These are phyloP conservation scores for Neomorphus geoffroyi DNA, from an alignment of 2,797 vertebrate species.

Conservation along the genomic window DNA sequence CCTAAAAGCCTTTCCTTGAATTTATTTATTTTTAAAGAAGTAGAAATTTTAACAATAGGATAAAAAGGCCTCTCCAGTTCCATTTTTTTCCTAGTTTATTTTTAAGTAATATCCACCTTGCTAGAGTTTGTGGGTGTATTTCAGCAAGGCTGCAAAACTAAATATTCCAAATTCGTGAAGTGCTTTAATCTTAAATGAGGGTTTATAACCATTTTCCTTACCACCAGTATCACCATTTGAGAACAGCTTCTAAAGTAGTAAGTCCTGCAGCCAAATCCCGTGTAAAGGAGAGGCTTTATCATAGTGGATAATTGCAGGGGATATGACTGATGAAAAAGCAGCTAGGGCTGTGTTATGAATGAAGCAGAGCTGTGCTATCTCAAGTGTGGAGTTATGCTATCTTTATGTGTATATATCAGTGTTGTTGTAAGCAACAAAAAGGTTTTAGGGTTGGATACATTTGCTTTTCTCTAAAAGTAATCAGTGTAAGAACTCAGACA, in stretches of 20 bases:
- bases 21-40: slow-evolving; percentile 12
- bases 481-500: not conserved
- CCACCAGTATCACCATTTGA: not conserved
- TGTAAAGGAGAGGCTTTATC: not conserved
- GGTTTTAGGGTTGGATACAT: not conserved
- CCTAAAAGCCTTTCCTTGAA: not conserved
- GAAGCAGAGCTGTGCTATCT: not conserved
- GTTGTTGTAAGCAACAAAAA: not conserved
- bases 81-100: not conserved
- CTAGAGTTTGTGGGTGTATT: not conserved
- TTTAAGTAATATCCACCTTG: not conserved
- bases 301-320: not conserved
- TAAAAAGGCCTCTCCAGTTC: not conserved
- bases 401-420: not conserved
- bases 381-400: accelerated
- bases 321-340: not conserved
- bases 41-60: not conserved
- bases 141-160: not conserved
- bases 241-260: not conserved
- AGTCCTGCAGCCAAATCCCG: not conserved
- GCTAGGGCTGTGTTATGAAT: not conserved
- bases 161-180: not conserved
- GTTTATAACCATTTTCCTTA: not conserved
- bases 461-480: not conserved
- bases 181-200: not conserved